Evolutionary conservation across 2,797 vertebrate species (phyloP), one percentile per base, ranked within the genome.

Genomic region (Molossus molossus): DNA sequence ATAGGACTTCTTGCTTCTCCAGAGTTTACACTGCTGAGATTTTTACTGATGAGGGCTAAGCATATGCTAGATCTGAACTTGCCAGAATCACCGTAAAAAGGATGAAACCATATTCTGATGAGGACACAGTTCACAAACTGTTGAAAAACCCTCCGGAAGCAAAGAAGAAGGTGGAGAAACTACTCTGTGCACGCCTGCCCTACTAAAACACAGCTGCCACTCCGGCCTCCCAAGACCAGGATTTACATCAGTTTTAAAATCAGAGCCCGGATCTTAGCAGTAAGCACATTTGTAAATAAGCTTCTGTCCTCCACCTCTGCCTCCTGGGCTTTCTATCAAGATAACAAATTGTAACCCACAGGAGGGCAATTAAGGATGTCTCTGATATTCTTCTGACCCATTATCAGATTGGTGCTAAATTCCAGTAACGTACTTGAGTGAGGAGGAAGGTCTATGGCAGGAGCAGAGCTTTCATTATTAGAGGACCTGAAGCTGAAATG

Each of bases 251-350:
- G 6, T 88, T 70, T 86, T 75, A 21, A 91, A 65, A 80, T 50
- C 29, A 62, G 23, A 33, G 21, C 2, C 80, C 21, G 17, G n/a
- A 53, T 91, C 69, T 77, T 58, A 37, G 9, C 17, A 84, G 70
- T 60, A 60, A 37, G 15, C 18, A 76, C 48, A 75, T 62, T 89
- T 91, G 29, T 58, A 82, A 92, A 69, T 50, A 92, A 94, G 86
- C 11, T 17, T 89, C 5, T 9, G 14, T 60, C 21, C 58, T 72
- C 15, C 1, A 17, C 48, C 40, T 80, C 8, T 77, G 37, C 10
- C n/a, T 90, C n/a, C 45, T 67, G 33, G 33, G 29, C 9, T 11
- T 64, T 48, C 55, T 86, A 65, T 33, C 17, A 87, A 72, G 33
- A 58, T 69, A n/a, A 60, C 7, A 84, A 89, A 76, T 69, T 87